phyloP scores from a whole-genome alignment of 2,888 invertebrate genomes.

The Scelioninae gen. 1 region DNA sequence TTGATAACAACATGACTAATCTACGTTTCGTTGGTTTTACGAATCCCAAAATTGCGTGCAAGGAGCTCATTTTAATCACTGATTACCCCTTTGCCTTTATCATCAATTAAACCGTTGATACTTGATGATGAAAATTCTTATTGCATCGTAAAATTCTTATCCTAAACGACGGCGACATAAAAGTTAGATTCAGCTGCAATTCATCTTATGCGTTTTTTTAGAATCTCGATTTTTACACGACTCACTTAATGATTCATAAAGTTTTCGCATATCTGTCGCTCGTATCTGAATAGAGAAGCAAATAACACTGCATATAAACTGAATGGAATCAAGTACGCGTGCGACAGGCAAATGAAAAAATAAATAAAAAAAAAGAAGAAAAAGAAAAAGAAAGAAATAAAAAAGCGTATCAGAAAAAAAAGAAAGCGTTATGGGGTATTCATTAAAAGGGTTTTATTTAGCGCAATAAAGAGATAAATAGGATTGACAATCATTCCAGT shows the following conservation, averaged over 20 bases:
- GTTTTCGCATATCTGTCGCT: slow-evolving; percentile 35
- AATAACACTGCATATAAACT: slow-evolving; percentile 19
- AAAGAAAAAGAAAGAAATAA: background rate
- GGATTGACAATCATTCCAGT: slow-evolving; percentile 5
- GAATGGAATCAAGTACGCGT: slow-evolving; percentile 15
- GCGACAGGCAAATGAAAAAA: slow-evolving; percentile 16
- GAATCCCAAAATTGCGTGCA: slow-evolving; percentile 57
- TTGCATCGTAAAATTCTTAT: slow-evolving; percentile 42
- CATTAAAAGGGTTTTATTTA: slow-evolving; percentile 17
- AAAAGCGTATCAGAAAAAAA: slow-evolving; percentile 6
- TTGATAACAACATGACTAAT: slow-evolving; percentile 52
- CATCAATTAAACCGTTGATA: slow-evolving; percentile 49
- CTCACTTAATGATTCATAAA: slow-evolving; percentile 43
- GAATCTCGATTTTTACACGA: slow-evolving; percentile 35
- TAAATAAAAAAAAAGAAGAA: background rate
- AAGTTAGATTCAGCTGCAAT: slow-evolving; percentile 31
- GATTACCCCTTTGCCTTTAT: slow-evolving; percentile 37
- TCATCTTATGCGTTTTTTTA: slow-evolving; percentile 27
- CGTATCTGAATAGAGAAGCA: slow-evolving; percentile 27
- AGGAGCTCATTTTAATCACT: slow-evolving; percentile 44
- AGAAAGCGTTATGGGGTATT: slow-evolving; percentile 4
- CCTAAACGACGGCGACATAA: slow-evolving; percentile 22
- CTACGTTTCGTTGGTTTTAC: slow-evolving; percentile 43
- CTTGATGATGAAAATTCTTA: slow-evolving; percentile 49
- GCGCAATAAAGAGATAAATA: slow-evolving; percentile 16